Percentiles rank a stretch among this genome's conserved stretches.
phyloP scores from a whole-genome alignment of 2,797 vertebrate species.

The Macrochelys suwanniensis region DNA sequence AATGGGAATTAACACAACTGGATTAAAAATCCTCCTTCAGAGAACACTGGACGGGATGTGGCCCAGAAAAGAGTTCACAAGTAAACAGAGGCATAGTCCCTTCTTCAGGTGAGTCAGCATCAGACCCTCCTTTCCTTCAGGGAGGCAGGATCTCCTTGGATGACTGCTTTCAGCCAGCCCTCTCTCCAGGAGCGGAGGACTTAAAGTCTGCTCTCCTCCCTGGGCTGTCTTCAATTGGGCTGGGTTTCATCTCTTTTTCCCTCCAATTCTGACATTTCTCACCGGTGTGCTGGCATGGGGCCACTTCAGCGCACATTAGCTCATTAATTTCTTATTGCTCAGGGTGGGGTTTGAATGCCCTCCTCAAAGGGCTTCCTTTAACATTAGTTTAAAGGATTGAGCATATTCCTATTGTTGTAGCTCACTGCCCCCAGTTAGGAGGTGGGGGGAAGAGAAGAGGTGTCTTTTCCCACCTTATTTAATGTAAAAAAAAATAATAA shows the following conservation, averaged over 20 bases:
- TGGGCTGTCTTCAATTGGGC: neutral
- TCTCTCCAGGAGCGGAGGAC: neutral
- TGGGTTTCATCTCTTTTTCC: neutral
- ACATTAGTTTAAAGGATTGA: neutral
- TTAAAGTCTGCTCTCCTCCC: neutral
- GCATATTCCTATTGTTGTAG: neutral
- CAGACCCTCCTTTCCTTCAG: neutral
- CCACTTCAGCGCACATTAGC: neutral
- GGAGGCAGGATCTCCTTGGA: neutral
- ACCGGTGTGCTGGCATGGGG: neutral
- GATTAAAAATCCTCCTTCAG: neutral
- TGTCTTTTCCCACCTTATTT: neutral
- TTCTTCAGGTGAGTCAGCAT: neutral
- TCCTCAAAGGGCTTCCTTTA: neutral
- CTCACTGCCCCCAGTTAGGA: neutral
- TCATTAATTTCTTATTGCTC: neutral
- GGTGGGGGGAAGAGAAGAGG: too few species aligned
- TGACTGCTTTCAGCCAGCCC: neutral
- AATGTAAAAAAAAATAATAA: too few species aligned
- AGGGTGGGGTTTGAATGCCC: neutral
- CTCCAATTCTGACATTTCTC: neutral
- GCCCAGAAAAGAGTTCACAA: neutral
- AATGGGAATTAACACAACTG: neutral
- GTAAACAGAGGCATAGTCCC: neutral
- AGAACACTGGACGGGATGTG: neutral